Evolutionary conservation across 2,113 vertebrate species (phyloP).

Genomic region (Cyphomyrus discorhynchus): DNA sequence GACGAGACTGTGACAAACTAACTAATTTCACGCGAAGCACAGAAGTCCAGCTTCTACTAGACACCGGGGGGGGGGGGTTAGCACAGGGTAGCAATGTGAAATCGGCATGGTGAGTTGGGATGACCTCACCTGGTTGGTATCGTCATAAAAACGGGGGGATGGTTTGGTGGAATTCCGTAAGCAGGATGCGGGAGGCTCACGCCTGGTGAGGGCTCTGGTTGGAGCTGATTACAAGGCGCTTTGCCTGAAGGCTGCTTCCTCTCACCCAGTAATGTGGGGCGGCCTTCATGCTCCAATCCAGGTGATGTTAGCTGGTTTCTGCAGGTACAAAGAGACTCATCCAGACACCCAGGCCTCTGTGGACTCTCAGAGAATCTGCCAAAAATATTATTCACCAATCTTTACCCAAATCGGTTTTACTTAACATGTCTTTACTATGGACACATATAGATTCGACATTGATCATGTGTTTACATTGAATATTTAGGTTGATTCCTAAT

Average conservation of each 20-base stretch:
- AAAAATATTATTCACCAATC: not conserved
- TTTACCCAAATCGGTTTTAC: not conserved
- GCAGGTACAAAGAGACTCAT: not conserved
- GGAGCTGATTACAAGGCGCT: not conserved
- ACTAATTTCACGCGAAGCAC: not conserved
- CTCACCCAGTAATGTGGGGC: not conserved
- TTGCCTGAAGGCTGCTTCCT: not conserved
- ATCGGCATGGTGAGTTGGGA: not conserved
- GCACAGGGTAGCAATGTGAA: not conserved
- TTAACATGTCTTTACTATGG: not conserved
- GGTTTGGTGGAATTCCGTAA: not conserved
- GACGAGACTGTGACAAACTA: not conserved
- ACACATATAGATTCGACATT: not conserved
- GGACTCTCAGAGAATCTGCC: not conserved
- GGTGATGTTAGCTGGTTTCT: not conserved
- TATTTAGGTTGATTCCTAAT: not conserved
- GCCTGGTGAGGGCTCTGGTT: not conserved
- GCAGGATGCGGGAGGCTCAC: not conserved
- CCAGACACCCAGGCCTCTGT: not conserved
- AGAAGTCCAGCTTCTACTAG: not conserved
- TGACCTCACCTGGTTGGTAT: not conserved
- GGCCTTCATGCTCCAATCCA: not conserved
- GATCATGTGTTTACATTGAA: not conserved
- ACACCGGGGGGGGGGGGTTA: not conserved
- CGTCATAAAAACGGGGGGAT: not conserved